A percentile compares a stretch with the other conserved stretches of the same genome.
Conservation (phyloP, 1,140 invertebrate genomes). For the Cyphomyrmex costatus region DNA sequence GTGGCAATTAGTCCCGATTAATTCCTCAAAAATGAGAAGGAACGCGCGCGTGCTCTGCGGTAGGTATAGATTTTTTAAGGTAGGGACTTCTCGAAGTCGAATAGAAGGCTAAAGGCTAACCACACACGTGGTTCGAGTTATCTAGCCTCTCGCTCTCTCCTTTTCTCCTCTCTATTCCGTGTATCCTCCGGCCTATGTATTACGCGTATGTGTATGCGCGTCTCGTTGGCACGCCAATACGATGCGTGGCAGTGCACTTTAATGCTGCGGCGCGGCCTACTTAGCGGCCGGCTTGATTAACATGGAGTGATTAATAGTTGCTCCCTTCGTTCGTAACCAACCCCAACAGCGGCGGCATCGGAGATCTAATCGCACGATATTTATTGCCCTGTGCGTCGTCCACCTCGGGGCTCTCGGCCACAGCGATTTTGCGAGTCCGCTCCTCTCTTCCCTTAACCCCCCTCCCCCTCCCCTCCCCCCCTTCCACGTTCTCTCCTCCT, state of each 20-base stretch:
- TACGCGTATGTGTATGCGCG: slow-evolving; percentile 36
- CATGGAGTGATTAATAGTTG: slow-evolving; percentile 84
- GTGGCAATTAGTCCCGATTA: slow-evolving; percentile 82
- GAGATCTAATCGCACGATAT: slow-evolving; percentile 85
- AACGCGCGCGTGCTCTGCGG: slow-evolving; percentile 77
- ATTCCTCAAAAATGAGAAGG: slow-evolving; percentile 79
- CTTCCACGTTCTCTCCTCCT: background rate
- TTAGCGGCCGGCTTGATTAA: slow-evolving; percentile 84
- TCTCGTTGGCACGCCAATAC: slow-evolving; percentile 49
- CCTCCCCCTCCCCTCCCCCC: too few species aligned
- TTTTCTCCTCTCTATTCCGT: slow-evolving; percentile 2
- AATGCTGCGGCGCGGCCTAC: slow-evolving; percentile 82
- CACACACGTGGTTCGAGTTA: slow-evolving; percentile 65
- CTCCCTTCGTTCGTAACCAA: slow-evolving; percentile 79
- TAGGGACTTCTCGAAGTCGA: slow-evolving; percentile 62
- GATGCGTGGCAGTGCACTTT: slow-evolving; percentile 77
- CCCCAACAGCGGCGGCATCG: slow-evolving; percentile 75
- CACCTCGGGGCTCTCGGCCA: slow-evolving; percentile 66
- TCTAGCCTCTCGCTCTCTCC: slow-evolving; percentile 26
- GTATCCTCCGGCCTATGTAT: slow-evolving; percentile 22
- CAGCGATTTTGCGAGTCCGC: slow-evolving; percentile 70
- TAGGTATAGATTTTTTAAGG: slow-evolving; percentile 75
- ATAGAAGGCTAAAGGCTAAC: slow-evolving; percentile 76
- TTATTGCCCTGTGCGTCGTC: slow-evolving; percentile 81
- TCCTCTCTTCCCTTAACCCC: slow-evolving; percentile 36